Evolutionary conservation across 1,140 invertebrate species (phyloP).

Genomic region (Papilio dardanus): DNA sequence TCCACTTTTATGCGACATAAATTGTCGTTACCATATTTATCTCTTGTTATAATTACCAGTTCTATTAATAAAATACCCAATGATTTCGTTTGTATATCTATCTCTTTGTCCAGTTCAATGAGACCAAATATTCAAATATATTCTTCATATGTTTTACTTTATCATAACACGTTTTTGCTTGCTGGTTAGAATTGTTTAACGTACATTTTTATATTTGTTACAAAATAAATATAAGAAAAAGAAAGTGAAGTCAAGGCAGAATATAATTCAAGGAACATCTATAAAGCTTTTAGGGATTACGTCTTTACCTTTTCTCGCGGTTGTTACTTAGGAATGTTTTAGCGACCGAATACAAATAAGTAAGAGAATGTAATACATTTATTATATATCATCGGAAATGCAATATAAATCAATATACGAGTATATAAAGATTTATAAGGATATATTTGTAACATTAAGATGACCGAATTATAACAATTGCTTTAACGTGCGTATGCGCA

Average conservation of each 20-base stretch:
- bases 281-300: constrained; percentile 28
- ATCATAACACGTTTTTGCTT: too few relatives aligned
- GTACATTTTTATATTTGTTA: not conserved
- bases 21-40: not conserved
- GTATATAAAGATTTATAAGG: too few relatives aligned
- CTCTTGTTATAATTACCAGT: not conserved
- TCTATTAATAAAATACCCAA: too few relatives aligned
- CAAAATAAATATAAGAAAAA: not conserved
- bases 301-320: constrained; percentile 9
- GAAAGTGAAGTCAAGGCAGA: constrained; percentile 6
- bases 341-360: constrained; percentile 10
- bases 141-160: too few relatives aligned
- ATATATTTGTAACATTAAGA: not conserved
- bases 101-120: too few relatives aligned
- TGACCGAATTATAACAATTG: not conserved
- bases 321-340: constrained; percentile 9
- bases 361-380: not conserved
- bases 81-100: too few relatives aligned
- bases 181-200: too few relatives aligned
- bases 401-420: too few relatives aligned
- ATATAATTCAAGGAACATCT: constrained; percentile 2
- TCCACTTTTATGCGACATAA: too few relatives aligned
- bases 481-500: not conserved
- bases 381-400: too few relatives aligned
- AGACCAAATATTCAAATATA: too few relatives aligned